Evolutionary conservation across 92 coral and sea anemone genomes (phyloP).

Genomic region (Epizoanthus ramosus): DNA sequence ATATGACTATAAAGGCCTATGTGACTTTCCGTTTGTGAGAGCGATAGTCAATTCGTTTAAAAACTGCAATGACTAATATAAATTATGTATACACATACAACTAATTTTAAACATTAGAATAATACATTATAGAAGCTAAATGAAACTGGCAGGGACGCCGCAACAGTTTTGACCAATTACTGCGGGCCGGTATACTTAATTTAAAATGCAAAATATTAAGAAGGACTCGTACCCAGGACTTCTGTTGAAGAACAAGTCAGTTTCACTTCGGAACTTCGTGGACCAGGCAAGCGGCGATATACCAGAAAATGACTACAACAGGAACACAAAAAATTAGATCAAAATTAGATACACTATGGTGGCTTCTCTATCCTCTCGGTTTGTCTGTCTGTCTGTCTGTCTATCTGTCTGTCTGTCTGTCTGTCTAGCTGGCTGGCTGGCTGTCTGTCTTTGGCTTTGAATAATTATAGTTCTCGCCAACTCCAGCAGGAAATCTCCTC

Average conservation of each 20-base stretch:
- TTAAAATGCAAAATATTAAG: neutral
- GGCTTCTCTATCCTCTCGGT: neutral
- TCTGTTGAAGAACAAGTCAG: slow-evolving; percentile 73
- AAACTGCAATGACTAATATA: no score
- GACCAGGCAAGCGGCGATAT: slow-evolving; percentile 79
- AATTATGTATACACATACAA: no score
- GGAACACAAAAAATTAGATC: neutral
- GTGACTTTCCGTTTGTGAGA: no score
- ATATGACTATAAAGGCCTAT: no score
- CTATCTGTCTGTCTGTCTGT: neutral
- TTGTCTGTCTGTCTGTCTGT: neutral
- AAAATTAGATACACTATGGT: neutral
- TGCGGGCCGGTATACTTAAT: neutral
- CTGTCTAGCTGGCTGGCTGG: neutral
- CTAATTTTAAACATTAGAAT: no score
- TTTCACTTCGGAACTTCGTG: slow-evolving; percentile 89
- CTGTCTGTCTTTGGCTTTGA: neutral
- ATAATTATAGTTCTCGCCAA: no score
- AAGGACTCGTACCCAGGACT: slow-evolving; percentile 47
- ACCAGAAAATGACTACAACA: slow-evolving; percentile 60
- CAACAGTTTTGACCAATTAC: no score
- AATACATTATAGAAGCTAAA: no score
- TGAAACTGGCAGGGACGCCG: no score
- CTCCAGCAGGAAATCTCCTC: no score
- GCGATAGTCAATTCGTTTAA: no score